Evolutionary conservation across 2,113 vertebrate genomes (phyloP), one percentile per base, ranked within the genome.

Genomic region (Bucco capensis): DNA sequence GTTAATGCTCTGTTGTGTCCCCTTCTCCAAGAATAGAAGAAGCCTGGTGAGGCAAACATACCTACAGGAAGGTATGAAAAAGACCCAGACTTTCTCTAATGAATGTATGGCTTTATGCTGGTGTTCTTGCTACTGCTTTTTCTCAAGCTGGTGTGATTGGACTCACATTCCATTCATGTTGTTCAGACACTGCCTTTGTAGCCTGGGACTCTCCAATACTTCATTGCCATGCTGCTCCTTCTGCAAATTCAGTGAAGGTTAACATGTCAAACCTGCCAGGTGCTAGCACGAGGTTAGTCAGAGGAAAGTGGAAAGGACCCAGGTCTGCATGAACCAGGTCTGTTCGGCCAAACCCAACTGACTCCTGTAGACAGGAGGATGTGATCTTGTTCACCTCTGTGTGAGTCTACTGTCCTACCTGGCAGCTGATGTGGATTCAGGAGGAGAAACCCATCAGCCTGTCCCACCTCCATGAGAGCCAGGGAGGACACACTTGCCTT

Each of bases 381-480:
- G n/a, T 30, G 24, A 37, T n/a, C 22, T 58, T 0, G 0, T 58
- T 69, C 0, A 5, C 49, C 53, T 31, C 25, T 35, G 7, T 58
- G 42, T 7, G 17, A 25, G 12, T 33, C 51, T 35, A n/a, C 56
- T 23, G 62, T 71, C 53, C 19, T 65, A 35, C 37, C 51, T 51
- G 66, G 19, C 31, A 53, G 49, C 31, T 74, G 54, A 2, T 21
- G 22, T 11, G 31, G 47, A 27, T 54, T 61, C 65, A 31, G 27
- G 44, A 53, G 71, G 24, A 77, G 44, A 60, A 80, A 30, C 28
- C 35, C 1, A 0, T 37, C 2, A 2, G n/a, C 38, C 10, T 51
- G 31, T 50, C 33, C 23, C 44, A 35, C 14, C 30, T 58, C 23
- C 24, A 8, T 14, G 35, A 18, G 50, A 62, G 33, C 37, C 27